A percentile compares a stretch with the other conserved stretches of the same genome.
Evolutionary conservation across 2,888 invertebrate species (phyloP).

Genomic region (Spatulosminthurus flaviceps): DNA sequence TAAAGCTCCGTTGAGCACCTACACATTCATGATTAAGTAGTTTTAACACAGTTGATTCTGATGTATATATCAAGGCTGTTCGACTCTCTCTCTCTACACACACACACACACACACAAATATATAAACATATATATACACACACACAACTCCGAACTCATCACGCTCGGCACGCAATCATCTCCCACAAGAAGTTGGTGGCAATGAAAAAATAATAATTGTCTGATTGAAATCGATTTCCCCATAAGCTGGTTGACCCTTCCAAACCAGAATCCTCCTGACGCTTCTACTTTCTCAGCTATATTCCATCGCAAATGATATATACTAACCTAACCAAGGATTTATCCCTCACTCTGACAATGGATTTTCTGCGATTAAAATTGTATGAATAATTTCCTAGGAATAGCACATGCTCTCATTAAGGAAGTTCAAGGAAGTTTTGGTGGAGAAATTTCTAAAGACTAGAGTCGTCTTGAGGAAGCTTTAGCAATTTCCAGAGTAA

Average conservation of each 20-base stretch:
- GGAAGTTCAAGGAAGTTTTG: too few species aligned
- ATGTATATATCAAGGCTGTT: not conserved
- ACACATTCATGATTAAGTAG: conserved; percentile 24
- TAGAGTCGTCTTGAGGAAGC: too few species aligned
- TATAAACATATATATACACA: too few species aligned
- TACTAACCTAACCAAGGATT: too few species aligned
- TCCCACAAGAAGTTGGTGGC: conserved; percentile 27
- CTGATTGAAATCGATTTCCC: conserved; percentile 28
- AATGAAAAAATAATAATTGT: conserved; percentile 31
- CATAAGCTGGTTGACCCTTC: not conserved
- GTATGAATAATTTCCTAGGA: too few species aligned
- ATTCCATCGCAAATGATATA: too few species aligned
- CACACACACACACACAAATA: too few species aligned
- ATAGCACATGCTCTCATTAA: too few species aligned
- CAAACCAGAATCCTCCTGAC: not conserved
- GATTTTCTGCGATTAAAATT: too few species aligned
- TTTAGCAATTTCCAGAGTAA: too few species aligned
- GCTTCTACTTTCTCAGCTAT: not conserved
- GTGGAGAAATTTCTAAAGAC: too few species aligned
- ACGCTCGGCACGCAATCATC: conserved; percentile 33
- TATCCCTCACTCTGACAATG: too few species aligned
- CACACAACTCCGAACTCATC: conserved; percentile 3
- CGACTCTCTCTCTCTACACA: conserved; percentile 18
- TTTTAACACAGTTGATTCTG: not conserved
- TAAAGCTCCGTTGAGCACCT: conserved; percentile 24